These are phyloP conservation scores for Nycticryphes semicollaris DNA, from an alignment of 2,113 vertebrate genomes.

Conservation along the genomic window DNA sequence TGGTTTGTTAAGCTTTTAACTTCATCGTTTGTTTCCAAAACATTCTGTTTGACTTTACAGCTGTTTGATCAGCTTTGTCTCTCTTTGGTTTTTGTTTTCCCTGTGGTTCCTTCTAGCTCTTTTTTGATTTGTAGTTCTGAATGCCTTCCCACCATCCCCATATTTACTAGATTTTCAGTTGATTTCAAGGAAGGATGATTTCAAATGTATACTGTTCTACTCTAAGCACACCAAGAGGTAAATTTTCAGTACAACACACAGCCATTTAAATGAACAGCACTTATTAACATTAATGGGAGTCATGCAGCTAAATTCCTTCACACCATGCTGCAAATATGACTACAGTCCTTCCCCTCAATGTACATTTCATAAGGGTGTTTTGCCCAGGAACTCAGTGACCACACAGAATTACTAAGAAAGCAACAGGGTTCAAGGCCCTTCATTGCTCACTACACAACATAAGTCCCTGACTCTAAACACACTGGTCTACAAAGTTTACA, in stretches of 20 bases:
- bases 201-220: neutral
- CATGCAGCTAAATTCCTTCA: neutral
- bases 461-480: neutral
- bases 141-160: neutral
- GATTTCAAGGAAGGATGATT: constrained; percentile 24
- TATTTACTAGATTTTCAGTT: neutral
- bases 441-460: neutral
- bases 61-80: neutral
- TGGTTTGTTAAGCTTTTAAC: constrained; percentile 29
- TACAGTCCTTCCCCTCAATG: neutral
- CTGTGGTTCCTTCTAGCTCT: neutral
- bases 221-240: neutral
- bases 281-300: neutral
- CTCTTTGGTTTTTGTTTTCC: neutral
- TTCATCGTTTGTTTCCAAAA: neutral
- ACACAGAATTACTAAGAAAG: neutral
- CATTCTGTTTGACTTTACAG: neutral
- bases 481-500: neutral
- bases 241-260: neutral
- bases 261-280: neutral
- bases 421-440: neutral
- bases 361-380: neutral
- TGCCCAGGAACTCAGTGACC: neutral
- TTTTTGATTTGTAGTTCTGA: neutral
- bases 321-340: constrained; percentile 10